These are phyloP conservation scores for Adrianichthys oophorus DNA, from an alignment of 2,797 vertebrate species.

Conservation along the genomic window DNA sequence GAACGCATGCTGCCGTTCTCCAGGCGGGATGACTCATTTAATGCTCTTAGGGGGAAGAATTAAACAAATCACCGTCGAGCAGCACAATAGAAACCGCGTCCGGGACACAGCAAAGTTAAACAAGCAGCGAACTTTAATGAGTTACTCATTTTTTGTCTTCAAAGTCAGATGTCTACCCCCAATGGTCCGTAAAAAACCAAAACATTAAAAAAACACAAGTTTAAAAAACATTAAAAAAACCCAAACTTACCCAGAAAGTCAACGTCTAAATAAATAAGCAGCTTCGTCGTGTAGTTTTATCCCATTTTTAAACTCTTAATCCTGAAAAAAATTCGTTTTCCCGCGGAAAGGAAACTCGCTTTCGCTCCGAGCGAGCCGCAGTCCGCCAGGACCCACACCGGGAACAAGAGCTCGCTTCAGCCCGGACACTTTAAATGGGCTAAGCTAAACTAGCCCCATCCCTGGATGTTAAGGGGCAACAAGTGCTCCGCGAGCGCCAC, in stretches of 20 bases:
- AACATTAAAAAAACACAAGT: neutral
- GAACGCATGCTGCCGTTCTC: constrained; percentile 51
- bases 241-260: constrained; percentile 58
- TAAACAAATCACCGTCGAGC: constrained; percentile 43
- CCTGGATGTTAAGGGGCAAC: constrained; percentile 37
- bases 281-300: constrained; percentile 50
- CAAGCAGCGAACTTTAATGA: neutral
- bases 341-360: neutral
- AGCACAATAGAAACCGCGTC: constrained; percentile 57
- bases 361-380: neutral
- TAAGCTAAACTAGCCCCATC: constrained; percentile 64
- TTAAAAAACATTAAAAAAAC: constrained; percentile 1
- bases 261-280: constrained; percentile 45
- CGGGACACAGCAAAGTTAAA: constrained; percentile 14
- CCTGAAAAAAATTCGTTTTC: constrained; percentile 11
- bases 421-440: constrained; percentile 57
- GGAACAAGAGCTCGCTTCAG: constrained; percentile 38
- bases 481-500: constrained; percentile 27
- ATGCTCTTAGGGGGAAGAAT: constrained; percentile 55
- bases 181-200: neutral
- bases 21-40: constrained; percentile 33
- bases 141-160: neutral
- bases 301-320: constrained; percentile 63
- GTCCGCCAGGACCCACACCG: constrained; percentile 12
- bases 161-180: neutral